These are phyloP conservation scores for Cheirogaleus medius DNA, from an alignment of 2,113 vertebrate genomes.

Conservation along the genomic window DNA sequence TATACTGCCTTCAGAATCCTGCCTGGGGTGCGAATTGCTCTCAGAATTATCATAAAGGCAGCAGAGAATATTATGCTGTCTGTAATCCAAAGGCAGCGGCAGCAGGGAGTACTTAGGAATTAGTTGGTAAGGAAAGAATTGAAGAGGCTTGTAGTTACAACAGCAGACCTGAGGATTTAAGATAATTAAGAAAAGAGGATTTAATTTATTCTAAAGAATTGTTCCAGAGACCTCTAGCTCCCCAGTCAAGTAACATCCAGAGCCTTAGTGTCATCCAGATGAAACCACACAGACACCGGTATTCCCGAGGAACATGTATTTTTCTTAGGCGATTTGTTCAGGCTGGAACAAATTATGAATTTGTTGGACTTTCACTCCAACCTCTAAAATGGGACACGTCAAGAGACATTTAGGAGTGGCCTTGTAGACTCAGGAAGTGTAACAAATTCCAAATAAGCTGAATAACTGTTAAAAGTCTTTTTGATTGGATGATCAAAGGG, in stretches of 20 bases:
- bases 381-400: neutral
- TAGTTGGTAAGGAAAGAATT: neutral
- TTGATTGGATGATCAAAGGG: no score
- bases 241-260: neutral
- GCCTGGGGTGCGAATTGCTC: neutral
- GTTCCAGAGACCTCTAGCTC: neutral
- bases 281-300: neutral
- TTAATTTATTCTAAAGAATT: neutral
- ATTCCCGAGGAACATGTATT: neutral
- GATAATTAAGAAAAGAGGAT: neutral
- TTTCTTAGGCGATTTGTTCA: neutral
- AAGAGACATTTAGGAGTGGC: neutral
- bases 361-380: neutral
- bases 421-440: neutral
- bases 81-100: neutral
- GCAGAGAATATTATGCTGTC: neutral
- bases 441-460: neutral
- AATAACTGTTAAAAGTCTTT: neutral
- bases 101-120: neutral
- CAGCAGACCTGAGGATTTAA: neutral
- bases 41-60: neutral
- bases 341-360: no score
- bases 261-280: neutral
- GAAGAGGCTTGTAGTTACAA: neutral
- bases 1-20: neutral